These are phyloP conservation scores for Rutpela maculata DNA, from an alignment of 2,888 invertebrate species.

Conservation along the genomic window DNA sequence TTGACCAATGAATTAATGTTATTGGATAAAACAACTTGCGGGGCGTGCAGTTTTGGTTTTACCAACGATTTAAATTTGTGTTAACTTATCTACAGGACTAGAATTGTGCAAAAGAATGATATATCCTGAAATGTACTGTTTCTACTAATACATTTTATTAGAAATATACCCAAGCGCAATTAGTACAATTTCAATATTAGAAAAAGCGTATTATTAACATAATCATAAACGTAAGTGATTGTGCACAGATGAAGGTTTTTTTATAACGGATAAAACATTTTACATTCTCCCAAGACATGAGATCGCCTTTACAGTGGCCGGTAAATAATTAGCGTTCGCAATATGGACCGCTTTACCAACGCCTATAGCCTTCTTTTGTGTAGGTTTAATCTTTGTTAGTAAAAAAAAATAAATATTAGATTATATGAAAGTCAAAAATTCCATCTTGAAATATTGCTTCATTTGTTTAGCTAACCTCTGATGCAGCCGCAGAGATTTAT, in stretches of 20 bases:
- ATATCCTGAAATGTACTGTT: neutral
- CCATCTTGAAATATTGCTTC: neutral
- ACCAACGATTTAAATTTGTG: too few relatives aligned
- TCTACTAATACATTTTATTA: neutral
- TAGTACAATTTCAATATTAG: constrained; percentile 7
- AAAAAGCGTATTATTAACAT: constrained; percentile 6
- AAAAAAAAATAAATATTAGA: constrained; percentile 3
- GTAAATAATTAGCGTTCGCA: neutral
- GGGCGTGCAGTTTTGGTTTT: too few relatives aligned
- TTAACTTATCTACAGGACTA: too few relatives aligned
- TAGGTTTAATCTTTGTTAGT: neutral
- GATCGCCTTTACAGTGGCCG: constrained; percentile 18
- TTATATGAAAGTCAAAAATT: constrained; percentile 7
- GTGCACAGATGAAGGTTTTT: constrained; percentile 26
- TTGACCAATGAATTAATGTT: too few relatives aligned
- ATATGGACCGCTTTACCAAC: neutral
- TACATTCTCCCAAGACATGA: neutral
- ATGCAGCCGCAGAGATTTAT: neutral
- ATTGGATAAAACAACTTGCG: too few relatives aligned
- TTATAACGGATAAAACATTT: constrained; percentile 8
- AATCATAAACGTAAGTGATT: constrained; percentile 9
- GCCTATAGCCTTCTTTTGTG: neutral
- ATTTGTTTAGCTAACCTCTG: neutral
- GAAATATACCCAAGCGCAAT: neutral
- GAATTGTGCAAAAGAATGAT: too few relatives aligned